Base-by-base conservation (phyloP, 2,797 vertebrate genomes). In the Stomatorhinus walkeri region DNA sequence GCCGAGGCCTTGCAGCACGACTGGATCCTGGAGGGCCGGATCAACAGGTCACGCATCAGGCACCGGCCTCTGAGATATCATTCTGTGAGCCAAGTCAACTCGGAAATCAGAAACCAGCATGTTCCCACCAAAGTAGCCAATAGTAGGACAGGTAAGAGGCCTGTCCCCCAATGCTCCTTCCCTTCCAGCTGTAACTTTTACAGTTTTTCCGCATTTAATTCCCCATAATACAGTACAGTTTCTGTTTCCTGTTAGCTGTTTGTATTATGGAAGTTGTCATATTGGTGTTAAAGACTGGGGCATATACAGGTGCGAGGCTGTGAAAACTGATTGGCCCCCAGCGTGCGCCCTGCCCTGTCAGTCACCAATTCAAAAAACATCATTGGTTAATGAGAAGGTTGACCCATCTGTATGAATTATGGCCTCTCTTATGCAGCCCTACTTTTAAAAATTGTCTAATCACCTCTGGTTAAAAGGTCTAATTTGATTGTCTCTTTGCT, bases 11-110 rank as follows among this genome's bases (percentile, higher is more conserved):
- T 98, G 91, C 96, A 96, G 91, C 98, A 98, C 0, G 92, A 94
- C 0, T 99, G 98, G 98, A 97, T 98, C 93, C 95, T 96, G 87
- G 97, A 98, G 68, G 94, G 96, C 28, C 95, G 95, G 89, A 94
- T 94, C 72, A 94, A 96, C 92, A 96, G 93, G 93, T 89, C 93
- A 5, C 93, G 93, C 4, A 91, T 94, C 88, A 96, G 94, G 93
- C 89, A 91, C 0, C 96, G 93, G 88, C 90, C 92, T 2, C 56
- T 93, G 88, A 96, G 94, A 91, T 97, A 95, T 89, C 4, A 92
- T 3, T 93, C 90, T 1, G 96, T 96, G n/a, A 89, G 89, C 32
- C 89, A 85, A 0, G 92, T 92, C 89, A 88, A 90, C 86, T 90
- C 84, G 0, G 93, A 95, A 10, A 93, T 91, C 76, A 94, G 88